Conservation (phyloP, 2,888 invertebrate genomes). For the Eustalomyia histrio region DNA sequence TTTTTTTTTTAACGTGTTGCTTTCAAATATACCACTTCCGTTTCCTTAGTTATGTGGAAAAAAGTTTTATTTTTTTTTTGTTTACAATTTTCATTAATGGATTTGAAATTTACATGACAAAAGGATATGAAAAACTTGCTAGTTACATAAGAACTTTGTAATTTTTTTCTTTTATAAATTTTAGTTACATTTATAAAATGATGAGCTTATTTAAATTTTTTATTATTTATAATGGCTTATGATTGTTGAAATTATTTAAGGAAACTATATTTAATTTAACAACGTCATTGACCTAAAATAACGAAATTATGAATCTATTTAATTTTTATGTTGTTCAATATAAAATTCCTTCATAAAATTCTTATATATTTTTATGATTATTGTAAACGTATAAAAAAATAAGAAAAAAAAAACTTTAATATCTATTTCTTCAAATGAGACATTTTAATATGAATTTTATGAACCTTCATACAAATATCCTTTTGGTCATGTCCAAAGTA, state of each 20-base stretch:
- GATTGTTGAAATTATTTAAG: neutral
- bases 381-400: conserved; percentile 22
- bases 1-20: conserved; percentile 49
- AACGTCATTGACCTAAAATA: conserved; percentile 11
- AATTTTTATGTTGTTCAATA: conserved; percentile 29
- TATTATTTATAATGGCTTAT: neutral
- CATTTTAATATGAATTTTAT: conserved; percentile 55
- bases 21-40: conserved; percentile 59
- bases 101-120: conserved; percentile 20
- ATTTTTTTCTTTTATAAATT: neutral
- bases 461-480: conserved; percentile 15
- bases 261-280: neutral
- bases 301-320: conserved; percentile 25
- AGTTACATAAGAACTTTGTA: neutral
- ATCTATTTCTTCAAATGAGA: conserved; percentile 32
- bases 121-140: neutral
- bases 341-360: conserved; percentile 42
- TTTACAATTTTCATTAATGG: conserved; percentile 17
- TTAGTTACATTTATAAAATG: neutral
- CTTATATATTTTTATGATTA: conserved; percentile 28
- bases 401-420: conserved; percentile 24
- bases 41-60: conserved; percentile 39
- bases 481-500: conserved; percentile 38
- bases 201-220: neutral
- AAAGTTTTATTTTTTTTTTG: conserved; percentile 17